Percentiles rank a stretch among this genome's conserved stretches.
Evolutionary conservation across 2,888 invertebrate species (phyloP).

Genomic region (Temnothorax unifasciatus): DNA sequence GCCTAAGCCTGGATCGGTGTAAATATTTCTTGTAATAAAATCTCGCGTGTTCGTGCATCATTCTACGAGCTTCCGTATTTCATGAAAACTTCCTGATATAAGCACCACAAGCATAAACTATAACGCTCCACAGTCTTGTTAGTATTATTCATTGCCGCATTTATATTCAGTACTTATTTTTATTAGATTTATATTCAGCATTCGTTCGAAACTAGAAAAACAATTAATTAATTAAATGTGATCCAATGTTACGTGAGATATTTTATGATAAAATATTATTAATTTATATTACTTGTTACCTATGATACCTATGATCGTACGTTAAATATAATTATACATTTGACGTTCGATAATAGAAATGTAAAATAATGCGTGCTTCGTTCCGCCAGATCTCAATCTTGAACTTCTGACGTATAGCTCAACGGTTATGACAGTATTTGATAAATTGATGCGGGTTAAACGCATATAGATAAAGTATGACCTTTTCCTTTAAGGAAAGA

Average conservation of each 20-base stretch:
- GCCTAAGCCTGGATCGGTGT: slow-evolving; percentile 19
- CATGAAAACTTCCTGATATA: slow-evolving; percentile 20
- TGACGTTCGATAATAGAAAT: slow-evolving; percentile 8
- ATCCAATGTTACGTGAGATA: not conserved
- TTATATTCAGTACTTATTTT: not conserved
- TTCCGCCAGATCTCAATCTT: slow-evolving; percentile 13
- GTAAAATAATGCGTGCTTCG: not conserved
- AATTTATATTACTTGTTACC: not conserved
- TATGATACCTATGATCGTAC: not conserved
- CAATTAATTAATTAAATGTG: not conserved
- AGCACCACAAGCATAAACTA: not conserved
- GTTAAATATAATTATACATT: not conserved
- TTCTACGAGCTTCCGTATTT: slow-evolving; percentile 10
- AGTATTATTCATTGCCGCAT: not conserved
- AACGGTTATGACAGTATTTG: slow-evolving; percentile 35
- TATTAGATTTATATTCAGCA: not conserved
- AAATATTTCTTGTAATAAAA: slow-evolving; percentile 58
- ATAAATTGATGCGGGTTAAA: slow-evolving; percentile 47
- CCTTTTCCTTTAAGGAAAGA: slow-evolving; percentile 38
- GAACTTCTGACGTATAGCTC: slow-evolving; percentile 2
- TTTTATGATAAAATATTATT: not conserved
- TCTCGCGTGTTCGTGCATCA: not conserved
- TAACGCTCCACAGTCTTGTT: not conserved
- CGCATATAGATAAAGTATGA: slow-evolving; percentile 32
- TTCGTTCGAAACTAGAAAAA: not conserved